Conservation (phyloP, 35 echinoderm and acorn worm genomes). For the Heliocidaris tuberculata region DNA sequence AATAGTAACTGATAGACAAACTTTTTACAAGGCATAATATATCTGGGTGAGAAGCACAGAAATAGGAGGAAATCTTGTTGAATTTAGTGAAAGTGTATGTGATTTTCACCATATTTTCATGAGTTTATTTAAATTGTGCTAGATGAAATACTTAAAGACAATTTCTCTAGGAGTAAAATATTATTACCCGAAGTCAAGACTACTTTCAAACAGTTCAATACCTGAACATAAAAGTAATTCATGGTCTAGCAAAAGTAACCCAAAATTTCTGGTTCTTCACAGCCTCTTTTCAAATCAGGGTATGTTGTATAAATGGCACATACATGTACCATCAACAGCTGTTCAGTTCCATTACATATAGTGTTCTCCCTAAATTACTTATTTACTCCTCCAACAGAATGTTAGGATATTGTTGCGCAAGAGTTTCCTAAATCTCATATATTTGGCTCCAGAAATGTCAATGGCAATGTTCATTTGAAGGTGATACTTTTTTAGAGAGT, state of each 20-base stretch:
- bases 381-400: not conserved
- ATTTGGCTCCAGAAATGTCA: slow-evolving; percentile 5
- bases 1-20: too few relatives aligned
- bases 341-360: not conserved
- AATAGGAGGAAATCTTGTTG: too few relatives aligned
- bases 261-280: not conserved
- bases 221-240: not conserved
- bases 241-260: not conserved
- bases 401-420: not conserved
- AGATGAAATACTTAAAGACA: too few relatives aligned
- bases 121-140: too few relatives aligned
- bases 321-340: not conserved
- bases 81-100: too few relatives aligned
- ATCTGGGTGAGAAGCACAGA: too few relatives aligned
- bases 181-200: too few relatives aligned
- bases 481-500: not conserved
- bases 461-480: not conserved
- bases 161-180: too few relatives aligned
- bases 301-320: not conserved
- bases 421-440: not conserved
- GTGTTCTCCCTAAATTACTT: not conserved
- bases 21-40: too few relatives aligned
- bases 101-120: too few relatives aligned
- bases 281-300: not conserved
- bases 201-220: too few relatives aligned